Evolutionary conservation across 2,888 invertebrate species (phyloP).

Genomic region (Rhodophaea formosa): DNA sequence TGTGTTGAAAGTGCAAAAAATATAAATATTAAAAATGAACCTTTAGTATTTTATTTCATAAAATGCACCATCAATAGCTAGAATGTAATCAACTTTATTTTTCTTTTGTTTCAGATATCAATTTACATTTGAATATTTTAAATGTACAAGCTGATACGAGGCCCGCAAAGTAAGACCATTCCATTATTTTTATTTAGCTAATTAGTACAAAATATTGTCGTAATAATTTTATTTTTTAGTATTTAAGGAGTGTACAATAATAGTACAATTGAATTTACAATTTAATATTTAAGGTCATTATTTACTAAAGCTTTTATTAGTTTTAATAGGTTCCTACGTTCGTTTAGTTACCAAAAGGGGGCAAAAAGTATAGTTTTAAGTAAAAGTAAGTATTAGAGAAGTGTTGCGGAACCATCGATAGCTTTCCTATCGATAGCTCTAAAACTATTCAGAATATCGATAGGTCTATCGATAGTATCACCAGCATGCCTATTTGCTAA

Average conservation of each 20-base stretch:
- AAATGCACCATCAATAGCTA: no score
- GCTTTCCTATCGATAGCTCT: no score
- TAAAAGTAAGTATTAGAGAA: no score
- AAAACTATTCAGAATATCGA: no score
- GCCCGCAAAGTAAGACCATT: constrained; percentile 61
- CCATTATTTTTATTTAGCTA: constrained; percentile 39
- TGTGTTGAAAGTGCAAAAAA: no score
- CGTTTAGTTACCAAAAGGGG: no score
- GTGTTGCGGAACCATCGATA: no score
- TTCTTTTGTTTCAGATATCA: constrained; percentile 70
- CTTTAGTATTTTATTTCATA: no score
- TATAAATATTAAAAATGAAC: no score
- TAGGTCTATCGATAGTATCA: no score
- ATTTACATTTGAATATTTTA: constrained; percentile 33
- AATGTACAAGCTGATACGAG: constrained; percentile 32
- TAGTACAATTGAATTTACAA: neutral
- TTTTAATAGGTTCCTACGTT: neutral
- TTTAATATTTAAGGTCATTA: neutral
- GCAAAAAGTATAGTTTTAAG: no score
- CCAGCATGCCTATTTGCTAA: no score
- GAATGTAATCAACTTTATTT: constrained; percentile 16
- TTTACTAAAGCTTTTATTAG: neutral
- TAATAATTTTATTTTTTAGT: constrained; percentile 9
- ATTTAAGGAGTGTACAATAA: neutral
- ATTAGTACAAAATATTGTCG: constrained; percentile 24